phyloP scores from a whole-genome alignment of 2,888 invertebrate species.

The Herminia tarsipennalis region DNA sequence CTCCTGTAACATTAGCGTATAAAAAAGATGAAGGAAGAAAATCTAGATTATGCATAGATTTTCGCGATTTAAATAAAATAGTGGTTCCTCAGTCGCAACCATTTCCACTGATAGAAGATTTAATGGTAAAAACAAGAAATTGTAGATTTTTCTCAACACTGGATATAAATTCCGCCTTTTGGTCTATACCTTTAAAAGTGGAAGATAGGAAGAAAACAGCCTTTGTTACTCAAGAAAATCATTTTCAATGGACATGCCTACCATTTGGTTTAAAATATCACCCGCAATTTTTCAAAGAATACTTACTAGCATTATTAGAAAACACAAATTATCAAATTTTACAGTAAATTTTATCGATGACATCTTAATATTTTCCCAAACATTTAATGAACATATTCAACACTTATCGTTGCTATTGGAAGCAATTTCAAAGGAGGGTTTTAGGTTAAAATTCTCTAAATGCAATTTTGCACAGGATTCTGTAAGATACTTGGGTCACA shows the following conservation, averaged over 20 bases:
- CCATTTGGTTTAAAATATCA: conserved; percentile 49
- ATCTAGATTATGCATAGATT: background rate
- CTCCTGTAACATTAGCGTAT: conserved; percentile 4
- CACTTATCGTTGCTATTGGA: conserved; percentile 6
- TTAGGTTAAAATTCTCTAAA: conserved; percentile 16
- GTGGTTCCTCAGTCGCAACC: too few relatives aligned
- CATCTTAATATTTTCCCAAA: conserved; percentile 4
- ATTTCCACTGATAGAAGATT: background rate
- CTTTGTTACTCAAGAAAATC: conserved; percentile 40
- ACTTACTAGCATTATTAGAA: conserved; percentile 31
- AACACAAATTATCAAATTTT: conserved; percentile 1
- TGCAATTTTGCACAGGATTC: conserved; percentile 29
- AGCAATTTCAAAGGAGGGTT: too few relatives aligned
- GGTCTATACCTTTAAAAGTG: conserved; percentile 47
- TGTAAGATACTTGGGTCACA: conserved; percentile 34
- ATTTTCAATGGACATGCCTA: conserved; percentile 47
- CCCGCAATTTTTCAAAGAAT: too few relatives aligned
- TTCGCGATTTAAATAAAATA: too few relatives aligned
- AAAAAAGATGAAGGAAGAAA: conserved; percentile 38
- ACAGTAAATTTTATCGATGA: conserved; percentile 7
- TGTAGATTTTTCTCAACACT: conserved; percentile 52
- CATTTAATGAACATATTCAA: conserved; percentile 1
- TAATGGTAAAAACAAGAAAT: conserved; percentile 49
- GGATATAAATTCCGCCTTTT: conserved; percentile 60
- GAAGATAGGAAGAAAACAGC: conserved; percentile 1